Conservation (phyloP, 2,113 vertebrate species). For the Rousettus leschenaultii region DNA sequence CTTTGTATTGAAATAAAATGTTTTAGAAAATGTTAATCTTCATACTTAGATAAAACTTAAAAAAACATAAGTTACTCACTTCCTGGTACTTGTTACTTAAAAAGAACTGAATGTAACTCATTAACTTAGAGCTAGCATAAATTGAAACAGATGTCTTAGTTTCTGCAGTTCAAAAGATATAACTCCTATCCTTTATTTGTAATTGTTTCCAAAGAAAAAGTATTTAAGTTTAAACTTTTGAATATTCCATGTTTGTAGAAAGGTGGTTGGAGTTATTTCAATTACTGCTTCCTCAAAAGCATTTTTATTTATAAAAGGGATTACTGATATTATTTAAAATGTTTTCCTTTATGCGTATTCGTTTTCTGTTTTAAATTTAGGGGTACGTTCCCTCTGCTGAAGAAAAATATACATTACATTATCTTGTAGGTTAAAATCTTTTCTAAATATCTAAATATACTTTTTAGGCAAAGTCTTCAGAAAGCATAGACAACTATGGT, state of each 20-base stretch:
- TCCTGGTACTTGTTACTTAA: slow-evolving; percentile 1
- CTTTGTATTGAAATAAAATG: neutral
- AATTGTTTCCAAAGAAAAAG: slow-evolving; percentile 18
- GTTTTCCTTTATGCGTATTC: neutral
- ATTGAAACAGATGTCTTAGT: slow-evolving; percentile 7
- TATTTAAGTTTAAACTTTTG: neutral
- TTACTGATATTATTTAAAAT: neutral
- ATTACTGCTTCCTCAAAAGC: neutral
- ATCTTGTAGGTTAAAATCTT: slow-evolving; percentile 1
- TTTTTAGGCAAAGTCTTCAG: neutral
- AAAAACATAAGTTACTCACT: slow-evolving; percentile 7
- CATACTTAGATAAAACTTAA: neutral
- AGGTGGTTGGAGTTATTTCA: neutral
- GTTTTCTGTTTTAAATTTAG: neutral
- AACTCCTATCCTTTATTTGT: neutral
- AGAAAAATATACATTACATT: neutral
- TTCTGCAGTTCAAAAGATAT: neutral
- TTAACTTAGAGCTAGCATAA: slow-evolving; percentile 34
- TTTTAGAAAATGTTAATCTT: slow-evolving; percentile 17
- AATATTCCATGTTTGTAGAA: neutral
- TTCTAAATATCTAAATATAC: neutral
- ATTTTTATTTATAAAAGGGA: slow-evolving; percentile 4
- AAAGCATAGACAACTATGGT: neutral
- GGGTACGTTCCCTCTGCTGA: neutral
- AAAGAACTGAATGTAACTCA: slow-evolving; percentile 4